A percentile compares a stretch with the other conserved stretches of the same genome.
These are phyloP conservation scores for Rhombomys opimus DNA, from an alignment of 2,113 vertebrate genomes.

Conservation along the genomic window DNA sequence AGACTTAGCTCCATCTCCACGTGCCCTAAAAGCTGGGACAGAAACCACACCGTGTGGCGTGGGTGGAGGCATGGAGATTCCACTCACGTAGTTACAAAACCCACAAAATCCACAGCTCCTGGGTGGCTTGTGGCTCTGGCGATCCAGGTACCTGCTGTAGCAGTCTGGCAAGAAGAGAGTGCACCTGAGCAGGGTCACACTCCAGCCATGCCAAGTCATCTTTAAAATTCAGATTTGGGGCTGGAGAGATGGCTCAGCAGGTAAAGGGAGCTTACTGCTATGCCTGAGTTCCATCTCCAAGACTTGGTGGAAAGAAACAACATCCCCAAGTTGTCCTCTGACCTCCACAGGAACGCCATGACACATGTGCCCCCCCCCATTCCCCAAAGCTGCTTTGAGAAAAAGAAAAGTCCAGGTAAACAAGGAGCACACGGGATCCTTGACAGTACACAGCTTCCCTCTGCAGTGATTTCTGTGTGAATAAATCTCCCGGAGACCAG, in stretches of 20 bases:
- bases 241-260: not conserved
- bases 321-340: not conserved
- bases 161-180: not conserved
- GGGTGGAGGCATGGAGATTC: accelerated
- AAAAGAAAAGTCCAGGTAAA: not conserved
- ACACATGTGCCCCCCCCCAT: too few relatives aligned
- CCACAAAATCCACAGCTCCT: not conserved
- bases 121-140: not conserved
- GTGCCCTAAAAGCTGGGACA: not conserved
- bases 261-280: not conserved
- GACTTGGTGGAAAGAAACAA: not conserved
- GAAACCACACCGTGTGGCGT: not conserved
- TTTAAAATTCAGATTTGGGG: not conserved
- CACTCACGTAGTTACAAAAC: accelerated
- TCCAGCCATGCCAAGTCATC: not conserved
- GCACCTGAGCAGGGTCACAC: too few relatives aligned
- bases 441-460: not conserved
- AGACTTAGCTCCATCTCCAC: not conserved
- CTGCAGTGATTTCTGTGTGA: not conserved
- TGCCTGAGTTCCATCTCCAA: not conserved
- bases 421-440: not conserved
- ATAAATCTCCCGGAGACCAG: not conserved
- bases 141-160: not conserved
- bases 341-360: not conserved
- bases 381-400: not conserved